A percentile compares a stretch with the other conserved stretches of the same genome.
phyloP scores from a whole-genome alignment of 2,888 invertebrate genomes.

The Eulithis testata region DNA sequence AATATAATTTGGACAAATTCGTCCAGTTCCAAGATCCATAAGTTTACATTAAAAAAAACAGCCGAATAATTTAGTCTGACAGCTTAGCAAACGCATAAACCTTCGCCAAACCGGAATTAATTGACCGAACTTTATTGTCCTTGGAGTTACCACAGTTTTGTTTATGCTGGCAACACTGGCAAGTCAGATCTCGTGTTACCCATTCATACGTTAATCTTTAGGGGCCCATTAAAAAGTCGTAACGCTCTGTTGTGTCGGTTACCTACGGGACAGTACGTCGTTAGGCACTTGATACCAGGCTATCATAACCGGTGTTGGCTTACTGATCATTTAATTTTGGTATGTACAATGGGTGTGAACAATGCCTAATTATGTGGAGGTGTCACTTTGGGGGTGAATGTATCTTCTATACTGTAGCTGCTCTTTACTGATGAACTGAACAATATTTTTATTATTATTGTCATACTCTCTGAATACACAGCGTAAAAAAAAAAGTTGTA shows the following conservation, averaged over 20 bases:
- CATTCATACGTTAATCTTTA: constrained; percentile 80
- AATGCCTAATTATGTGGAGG: constrained; percentile 35
- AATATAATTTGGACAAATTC: not conserved
- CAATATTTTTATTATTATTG: no score
- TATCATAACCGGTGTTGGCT: constrained; percentile 62
- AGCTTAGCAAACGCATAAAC: constrained; percentile 10
- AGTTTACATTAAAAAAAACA: no score
- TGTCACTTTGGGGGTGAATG: constrained; percentile 26
- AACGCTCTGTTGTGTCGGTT: constrained; percentile 51
- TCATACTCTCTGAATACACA: no score
- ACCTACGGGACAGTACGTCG: constrained; percentile 82
- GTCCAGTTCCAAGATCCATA: not conserved
- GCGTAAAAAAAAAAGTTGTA: no score
- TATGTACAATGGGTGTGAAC: constrained; percentile 39
- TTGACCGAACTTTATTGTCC: constrained; percentile 70
- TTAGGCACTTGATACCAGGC: constrained; percentile 80
- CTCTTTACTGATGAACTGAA: no score
- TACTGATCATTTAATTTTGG: constrained; percentile 43
- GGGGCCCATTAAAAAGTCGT: constrained; percentile 80
- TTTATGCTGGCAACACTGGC: constrained; percentile 72
- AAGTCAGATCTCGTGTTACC: constrained; percentile 72
- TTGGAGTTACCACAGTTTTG: constrained; percentile 59
- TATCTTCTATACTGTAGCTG: not conserved
- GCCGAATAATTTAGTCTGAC: constrained; percentile 6
- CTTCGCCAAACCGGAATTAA: constrained; percentile 23